Evolutionary conservation across 2,888 invertebrate species (phyloP).

Genomic region (Epinotia ramella): DNA sequence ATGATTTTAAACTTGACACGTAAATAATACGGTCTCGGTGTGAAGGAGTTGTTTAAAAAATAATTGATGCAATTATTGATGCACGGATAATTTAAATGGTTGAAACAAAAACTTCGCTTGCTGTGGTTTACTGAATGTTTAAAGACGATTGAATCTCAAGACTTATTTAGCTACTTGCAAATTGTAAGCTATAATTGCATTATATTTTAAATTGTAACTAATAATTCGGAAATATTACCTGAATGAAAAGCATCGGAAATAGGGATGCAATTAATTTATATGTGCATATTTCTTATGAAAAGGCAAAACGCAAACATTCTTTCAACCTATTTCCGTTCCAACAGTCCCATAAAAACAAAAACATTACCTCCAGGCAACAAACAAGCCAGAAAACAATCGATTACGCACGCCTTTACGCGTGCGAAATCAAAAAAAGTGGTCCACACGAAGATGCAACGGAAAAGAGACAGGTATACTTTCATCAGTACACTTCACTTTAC

Average conservation of each 20-base stretch:
- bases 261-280: neutral
- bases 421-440: conserved; percentile 76
- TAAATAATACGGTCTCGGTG: conserved; percentile 20
- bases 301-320: conserved; percentile 26
- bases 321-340: conserved; percentile 36
- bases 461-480: conserved; percentile 60
- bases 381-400: conserved; percentile 72
- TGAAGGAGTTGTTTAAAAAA: conserved; percentile 23
- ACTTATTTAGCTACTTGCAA: neutral
- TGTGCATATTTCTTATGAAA: neutral
- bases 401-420: conserved; percentile 76
- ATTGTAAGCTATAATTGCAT: neutral
- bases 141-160: neutral
- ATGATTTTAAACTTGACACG: conserved; percentile 32
- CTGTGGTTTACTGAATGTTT: neutral
- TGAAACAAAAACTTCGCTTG: neutral
- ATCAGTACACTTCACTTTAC: conserved; percentile 14
- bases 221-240: no score
- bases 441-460: conserved; percentile 69
- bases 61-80: conserved; percentile 49
- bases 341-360: conserved; percentile 51
- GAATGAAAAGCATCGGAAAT: neutral
- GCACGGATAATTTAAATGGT: conserved; percentile 42
- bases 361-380: conserved; percentile 55
- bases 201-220: neutral